Conservation (phyloP, 2,888 invertebrate species). For the Crocallis elinguaria region DNA sequence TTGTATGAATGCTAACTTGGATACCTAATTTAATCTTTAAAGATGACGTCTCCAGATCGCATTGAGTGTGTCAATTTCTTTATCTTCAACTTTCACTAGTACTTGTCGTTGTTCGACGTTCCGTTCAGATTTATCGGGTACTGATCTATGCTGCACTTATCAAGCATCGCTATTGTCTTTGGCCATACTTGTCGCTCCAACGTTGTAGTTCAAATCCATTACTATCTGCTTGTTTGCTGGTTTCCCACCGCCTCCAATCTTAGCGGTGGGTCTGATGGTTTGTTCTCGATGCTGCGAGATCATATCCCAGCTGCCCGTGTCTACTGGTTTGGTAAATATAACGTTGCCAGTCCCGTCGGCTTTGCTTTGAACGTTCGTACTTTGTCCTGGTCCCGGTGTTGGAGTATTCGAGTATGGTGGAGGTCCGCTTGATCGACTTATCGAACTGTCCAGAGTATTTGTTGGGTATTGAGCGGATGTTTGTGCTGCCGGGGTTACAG, state of each 20-base stretch:
- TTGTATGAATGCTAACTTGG: too few relatives aligned
- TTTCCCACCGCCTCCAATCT: slow-evolving; percentile 21
- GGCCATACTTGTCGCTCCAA: slow-evolving; percentile 31
- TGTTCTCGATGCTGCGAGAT: slow-evolving; percentile 81
- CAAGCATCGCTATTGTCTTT: slow-evolving; percentile 63
- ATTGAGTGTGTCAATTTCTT: too few relatives aligned
- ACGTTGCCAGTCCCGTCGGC: slow-evolving; percentile 60
- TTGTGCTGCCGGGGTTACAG: slow-evolving; percentile 31
- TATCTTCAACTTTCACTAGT: too few relatives aligned
- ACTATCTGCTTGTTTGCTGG: slow-evolving; percentile 53
- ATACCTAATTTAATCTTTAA: too few relatives aligned
- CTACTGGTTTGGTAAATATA: slow-evolving; percentile 60
- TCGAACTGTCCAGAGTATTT: slow-evolving; percentile 58
- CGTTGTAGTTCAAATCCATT: slow-evolving; percentile 66
- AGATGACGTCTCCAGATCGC: too few relatives aligned
- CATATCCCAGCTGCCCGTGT: slow-evolving; percentile 78
- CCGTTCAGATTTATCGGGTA: background rate
- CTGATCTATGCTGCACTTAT: slow-evolving; percentile 3
- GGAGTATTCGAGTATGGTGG: slow-evolving; percentile 62
- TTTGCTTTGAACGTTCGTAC: slow-evolving; percentile 36
- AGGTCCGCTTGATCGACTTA: slow-evolving; percentile 70
- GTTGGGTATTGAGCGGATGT: slow-evolving; percentile 48
- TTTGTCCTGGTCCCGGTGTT: slow-evolving; percentile 30
- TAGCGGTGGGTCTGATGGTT: slow-evolving; percentile 52
- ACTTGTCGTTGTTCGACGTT: background rate